Evolutionary conservation across 2,888 invertebrate species (phyloP).

Genomic region (Eledona agricola): DNA sequence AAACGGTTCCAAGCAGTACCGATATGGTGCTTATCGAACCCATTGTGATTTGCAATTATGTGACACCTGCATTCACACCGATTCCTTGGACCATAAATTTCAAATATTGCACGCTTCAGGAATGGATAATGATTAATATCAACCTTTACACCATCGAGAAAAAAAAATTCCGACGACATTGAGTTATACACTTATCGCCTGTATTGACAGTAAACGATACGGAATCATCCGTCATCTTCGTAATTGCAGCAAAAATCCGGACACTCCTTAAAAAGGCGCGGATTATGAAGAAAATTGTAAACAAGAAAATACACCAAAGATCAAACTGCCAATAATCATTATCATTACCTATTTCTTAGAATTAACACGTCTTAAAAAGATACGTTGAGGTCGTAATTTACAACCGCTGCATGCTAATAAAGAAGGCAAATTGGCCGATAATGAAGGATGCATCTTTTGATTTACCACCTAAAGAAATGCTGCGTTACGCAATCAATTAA

Average conservation of each 20-base stretch:
- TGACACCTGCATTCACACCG: too few species aligned
- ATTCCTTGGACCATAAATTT: too few species aligned
- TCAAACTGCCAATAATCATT: constrained; percentile 14
- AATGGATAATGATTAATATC: constrained; percentile 6
- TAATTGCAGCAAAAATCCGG: constrained; percentile 2
- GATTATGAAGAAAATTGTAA: constrained; percentile 7
- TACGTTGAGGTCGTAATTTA: constrained; percentile 13
- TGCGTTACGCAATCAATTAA: constrained; percentile 31
- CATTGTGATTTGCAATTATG: too few species aligned
- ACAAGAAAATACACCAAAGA: constrained; percentile 18
- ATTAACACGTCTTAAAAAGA: constrained; percentile 19
- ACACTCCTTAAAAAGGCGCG: constrained; percentile 7
- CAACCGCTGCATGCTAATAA: constrained; percentile 4
- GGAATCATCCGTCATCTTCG: constrained; percentile 9
- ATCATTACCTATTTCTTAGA: constrained; percentile 20
- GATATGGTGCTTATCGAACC: too few species aligned
- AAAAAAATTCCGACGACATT: constrained; percentile 3
- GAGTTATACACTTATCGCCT: constrained; percentile 3
- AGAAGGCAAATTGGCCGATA: constrained; percentile 8
- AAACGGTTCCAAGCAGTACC: too few species aligned
- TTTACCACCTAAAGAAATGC: constrained; percentile 21
- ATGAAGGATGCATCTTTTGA: constrained; percentile 15
- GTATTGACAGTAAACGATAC: constrained; percentile 17
- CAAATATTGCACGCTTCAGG: background rate
- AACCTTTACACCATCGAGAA: background rate